These are phyloP conservation scores for Enchytraeus crypticus DNA, from an alignment of 2,888 invertebrate genomes.

Conservation along the genomic window DNA sequence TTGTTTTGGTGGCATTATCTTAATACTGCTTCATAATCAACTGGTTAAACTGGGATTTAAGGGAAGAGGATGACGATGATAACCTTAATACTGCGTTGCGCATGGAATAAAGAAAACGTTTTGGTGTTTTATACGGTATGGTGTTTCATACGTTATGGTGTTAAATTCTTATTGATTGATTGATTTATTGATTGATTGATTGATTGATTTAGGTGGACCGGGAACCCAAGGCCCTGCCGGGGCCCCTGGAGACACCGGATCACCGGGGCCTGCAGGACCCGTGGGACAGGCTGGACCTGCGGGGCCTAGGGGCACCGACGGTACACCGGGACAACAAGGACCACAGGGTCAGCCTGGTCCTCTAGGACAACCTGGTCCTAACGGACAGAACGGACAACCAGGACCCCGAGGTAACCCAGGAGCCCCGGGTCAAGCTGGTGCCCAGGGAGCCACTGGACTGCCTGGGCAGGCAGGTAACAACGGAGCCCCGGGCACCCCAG, in stretches of 20 bases:
- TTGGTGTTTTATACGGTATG: no score
- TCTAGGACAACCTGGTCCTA: conserved; percentile 12
- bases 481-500: conserved; percentile 18
- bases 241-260: conserved; percentile 8
- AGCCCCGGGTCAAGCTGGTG: conserved; percentile 9
- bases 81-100: no score
- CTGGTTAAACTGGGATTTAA: no score
- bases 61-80: no score
- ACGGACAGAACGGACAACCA: conserved; percentile 5
- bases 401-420: conserved; percentile 8
- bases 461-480: conserved; percentile 7
- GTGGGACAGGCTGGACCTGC: conserved; percentile 3
- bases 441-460: conserved; percentile 16
- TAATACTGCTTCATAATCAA: no score
- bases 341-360: conserved; percentile 9
- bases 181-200: neutral
- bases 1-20: no score
- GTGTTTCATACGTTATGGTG: no score
- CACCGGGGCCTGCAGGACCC: conserved; percentile 10
- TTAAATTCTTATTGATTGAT: no score
- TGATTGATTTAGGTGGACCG: neutral
- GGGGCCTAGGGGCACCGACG: conserved; percentile 3
- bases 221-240: conserved; percentile 15
- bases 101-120: no score
- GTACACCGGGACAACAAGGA: conserved; percentile 4